phyloP scores from a whole-genome alignment of 2,113 vertebrate species.

The Takifugu flavidus region DNA sequence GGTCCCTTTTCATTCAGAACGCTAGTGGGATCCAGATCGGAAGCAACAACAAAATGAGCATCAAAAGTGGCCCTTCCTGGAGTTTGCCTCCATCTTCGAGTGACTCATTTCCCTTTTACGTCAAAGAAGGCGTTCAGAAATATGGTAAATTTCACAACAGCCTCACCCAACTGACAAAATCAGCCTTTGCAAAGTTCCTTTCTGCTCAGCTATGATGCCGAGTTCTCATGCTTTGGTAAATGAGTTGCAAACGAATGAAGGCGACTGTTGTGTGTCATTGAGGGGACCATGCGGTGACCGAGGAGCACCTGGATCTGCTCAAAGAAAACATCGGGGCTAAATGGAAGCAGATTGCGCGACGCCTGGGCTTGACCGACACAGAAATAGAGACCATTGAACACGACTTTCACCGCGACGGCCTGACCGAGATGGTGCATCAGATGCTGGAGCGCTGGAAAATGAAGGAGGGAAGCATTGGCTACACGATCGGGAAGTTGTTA shows the following conservation, averaged over 20 bases:
- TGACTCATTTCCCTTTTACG: conserved; percentile 5
- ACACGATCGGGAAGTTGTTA: conserved; percentile 85
- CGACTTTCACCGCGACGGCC: conserved; percentile 83
- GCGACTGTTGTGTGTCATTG: not conserved
- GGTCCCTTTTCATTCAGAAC: conserved; percentile 59
- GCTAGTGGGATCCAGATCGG: conserved; percentile 77
- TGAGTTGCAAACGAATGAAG: not conserved
- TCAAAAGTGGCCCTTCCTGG: conserved; percentile 38
- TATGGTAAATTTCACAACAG: conserved; percentile 56
- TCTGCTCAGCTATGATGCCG: not conserved
- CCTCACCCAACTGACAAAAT: not conserved
- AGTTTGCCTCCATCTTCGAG: conserved; percentile 13
- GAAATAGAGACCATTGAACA: conserved; percentile 92
- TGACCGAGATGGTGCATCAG: conserved; percentile 91
- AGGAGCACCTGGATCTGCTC: conserved; percentile 81
- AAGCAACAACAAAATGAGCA: conserved; percentile 68
- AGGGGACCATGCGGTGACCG: conserved; percentile 69
- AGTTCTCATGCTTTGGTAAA: not conserved
- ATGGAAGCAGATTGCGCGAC: conserved; percentile 87
- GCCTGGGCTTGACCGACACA: conserved; percentile 76
- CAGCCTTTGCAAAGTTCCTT: too few relatives aligned
- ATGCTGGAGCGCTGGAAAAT: conserved; percentile 88
- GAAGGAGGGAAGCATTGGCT: conserved; percentile 83
- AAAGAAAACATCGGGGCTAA: conserved; percentile 80
- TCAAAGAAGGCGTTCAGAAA: conserved; percentile 64